Conservation (phyloP, 2,888 invertebrate genomes). For the Tinea trinotella region DNA sequence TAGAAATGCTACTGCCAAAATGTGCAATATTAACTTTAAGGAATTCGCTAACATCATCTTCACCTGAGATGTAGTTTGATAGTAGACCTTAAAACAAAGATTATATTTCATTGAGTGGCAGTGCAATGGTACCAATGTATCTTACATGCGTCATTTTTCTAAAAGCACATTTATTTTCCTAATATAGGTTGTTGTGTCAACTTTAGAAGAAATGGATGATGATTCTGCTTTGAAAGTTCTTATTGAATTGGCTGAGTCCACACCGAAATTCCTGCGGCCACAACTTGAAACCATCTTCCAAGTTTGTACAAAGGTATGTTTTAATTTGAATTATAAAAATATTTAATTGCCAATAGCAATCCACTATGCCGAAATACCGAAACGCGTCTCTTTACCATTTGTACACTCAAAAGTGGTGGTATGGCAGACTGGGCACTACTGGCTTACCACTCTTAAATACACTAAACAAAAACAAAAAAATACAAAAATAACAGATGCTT, state of each 20-base stretch:
- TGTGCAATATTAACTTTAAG: conserved; percentile 54
- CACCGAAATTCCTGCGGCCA: conserved; percentile 92
- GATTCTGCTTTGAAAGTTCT: conserved; percentile 93
- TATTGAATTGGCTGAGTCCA: conserved; percentile 93
- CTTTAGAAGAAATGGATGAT: conserved; percentile 87
- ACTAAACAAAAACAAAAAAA: too few relatives aligned
- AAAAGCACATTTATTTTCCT: too few relatives aligned
- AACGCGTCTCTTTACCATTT: too few relatives aligned
- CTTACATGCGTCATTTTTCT: background rate
- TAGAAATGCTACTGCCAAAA: conserved; percentile 51
- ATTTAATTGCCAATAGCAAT: too few relatives aligned
- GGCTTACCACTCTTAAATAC: too few relatives aligned
- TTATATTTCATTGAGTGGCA: background rate
- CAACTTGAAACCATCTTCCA: conserved; percentile 90
- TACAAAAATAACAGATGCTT: too few relatives aligned
- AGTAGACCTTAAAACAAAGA: conserved; percentile 57
- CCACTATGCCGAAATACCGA: too few relatives aligned
- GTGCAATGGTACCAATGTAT: background rate
- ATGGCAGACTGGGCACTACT: too few relatives aligned
- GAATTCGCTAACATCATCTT: conserved; percentile 64
- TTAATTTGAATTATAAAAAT: too few relatives aligned
- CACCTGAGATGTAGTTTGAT: conserved; percentile 61
- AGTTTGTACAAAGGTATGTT: conserved; percentile 84
- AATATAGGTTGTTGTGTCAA: conserved; percentile 81
- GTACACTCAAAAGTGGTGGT: too few relatives aligned